Evolutionary conservation across 1,140 invertebrate genomes (phyloP).

Genomic region (Capitella teleta): DNA sequence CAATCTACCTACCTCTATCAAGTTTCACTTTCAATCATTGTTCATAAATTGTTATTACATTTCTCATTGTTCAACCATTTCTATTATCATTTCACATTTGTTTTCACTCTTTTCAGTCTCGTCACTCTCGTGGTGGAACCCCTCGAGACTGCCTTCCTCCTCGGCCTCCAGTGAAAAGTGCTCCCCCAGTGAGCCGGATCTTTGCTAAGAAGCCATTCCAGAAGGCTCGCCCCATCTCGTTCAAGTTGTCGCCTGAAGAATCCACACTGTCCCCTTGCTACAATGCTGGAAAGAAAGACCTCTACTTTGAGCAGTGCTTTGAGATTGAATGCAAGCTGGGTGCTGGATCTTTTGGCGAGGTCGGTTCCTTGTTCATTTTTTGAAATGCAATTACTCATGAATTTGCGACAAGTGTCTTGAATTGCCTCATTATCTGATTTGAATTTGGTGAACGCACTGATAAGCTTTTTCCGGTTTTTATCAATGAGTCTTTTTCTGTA

Average conservation of each 20-base stretch:
- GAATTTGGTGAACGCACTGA: background rate
- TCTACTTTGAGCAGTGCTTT: constrained; percentile 57
- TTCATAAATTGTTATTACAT: too few species aligned
- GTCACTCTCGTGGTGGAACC: constrained; percentile 24
- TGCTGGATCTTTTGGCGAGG: constrained; percentile 63
- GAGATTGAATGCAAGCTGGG: constrained; percentile 52
- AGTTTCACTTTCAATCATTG: too few species aligned
- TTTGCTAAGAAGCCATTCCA: constrained; percentile 24
- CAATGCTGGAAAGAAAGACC: constrained; percentile 31
- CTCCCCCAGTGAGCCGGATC: constrained; percentile 36
- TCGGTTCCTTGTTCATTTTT: constrained; percentile 25
- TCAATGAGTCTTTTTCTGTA: background rate
- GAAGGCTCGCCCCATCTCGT: constrained; percentile 39
- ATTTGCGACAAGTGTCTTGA: background rate
- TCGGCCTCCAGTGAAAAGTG: constrained; percentile 38
- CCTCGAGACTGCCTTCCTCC: constrained; percentile 35
- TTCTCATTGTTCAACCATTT: too few species aligned
- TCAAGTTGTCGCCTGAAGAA: too few species aligned
- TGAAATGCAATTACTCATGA: background rate
- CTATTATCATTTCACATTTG: too few species aligned
- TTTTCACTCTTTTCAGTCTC: too few species aligned
- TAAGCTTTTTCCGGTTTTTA: constrained; percentile 1
- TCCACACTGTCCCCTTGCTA: constrained; percentile 31
- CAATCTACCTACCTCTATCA: too few species aligned
- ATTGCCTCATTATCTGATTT: background rate